Percentiles rank a stretch among this genome's conserved stretches.
Conservation (phyloP, 1,140 invertebrate species). For the Aphelinus atriplicis region DNA sequence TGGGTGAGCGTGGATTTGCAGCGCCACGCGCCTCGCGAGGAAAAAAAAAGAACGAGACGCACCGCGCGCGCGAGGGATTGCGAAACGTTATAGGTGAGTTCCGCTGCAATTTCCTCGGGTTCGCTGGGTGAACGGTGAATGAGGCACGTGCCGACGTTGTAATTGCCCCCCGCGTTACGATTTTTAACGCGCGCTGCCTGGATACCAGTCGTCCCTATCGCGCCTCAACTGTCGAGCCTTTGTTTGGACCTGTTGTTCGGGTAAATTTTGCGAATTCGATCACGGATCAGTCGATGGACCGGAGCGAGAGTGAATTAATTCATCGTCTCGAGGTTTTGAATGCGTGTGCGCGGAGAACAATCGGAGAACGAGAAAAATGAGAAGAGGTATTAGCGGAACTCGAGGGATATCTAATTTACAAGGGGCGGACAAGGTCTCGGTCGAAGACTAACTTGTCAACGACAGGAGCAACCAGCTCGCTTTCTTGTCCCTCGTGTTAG, state of each 20-base stretch:
- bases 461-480: slow-evolving; percentile 29
- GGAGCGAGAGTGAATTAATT: background rate
- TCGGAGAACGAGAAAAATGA: background rate
- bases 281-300: too few species aligned
- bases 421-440: slow-evolving; percentile 12
- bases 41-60: background rate
- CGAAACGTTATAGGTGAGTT: too few species aligned
- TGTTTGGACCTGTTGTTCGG: background rate
- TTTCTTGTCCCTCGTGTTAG: background rate
- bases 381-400: background rate
- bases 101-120: too few species aligned
- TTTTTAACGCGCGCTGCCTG: slow-evolving; percentile 13
- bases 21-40: background rate
- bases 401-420: too few species aligned
- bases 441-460: slow-evolving; percentile 31
- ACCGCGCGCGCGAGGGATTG: too few species aligned
- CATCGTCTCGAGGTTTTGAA: too few species aligned
- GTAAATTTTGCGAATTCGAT: background rate
- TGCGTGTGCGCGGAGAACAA: background rate
- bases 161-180: slow-evolving; percentile 27
- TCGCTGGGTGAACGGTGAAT: slow-evolving; percentile 31
- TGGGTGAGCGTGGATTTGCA: slow-evolving; percentile 15
- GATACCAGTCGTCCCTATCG: background rate
- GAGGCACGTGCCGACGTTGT: slow-evolving; percentile 36
- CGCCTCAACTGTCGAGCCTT: background rate